A percentile compares a stretch with the other conserved stretches of the same genome.
Conservation (phyloP, 2,113 vertebrate species). For the Canis aureus region DNA sequence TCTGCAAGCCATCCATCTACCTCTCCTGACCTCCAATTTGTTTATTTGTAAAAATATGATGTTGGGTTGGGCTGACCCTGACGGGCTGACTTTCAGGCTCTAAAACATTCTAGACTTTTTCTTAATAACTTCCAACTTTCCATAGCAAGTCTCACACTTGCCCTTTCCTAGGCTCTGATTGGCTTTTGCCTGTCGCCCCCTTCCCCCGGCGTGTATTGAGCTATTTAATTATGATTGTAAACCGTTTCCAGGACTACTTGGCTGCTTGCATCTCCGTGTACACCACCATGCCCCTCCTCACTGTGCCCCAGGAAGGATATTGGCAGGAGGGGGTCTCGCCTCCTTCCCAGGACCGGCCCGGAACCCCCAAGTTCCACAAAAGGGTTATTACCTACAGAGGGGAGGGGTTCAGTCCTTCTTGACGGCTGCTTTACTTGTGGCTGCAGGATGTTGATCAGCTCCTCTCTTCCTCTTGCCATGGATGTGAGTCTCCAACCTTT, state of each 20-base stretch:
- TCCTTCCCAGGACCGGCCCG: neutral
- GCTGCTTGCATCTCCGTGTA: neutral
- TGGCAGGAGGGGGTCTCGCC: neutral
- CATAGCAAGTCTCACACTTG: neutral
- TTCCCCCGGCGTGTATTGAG: neutral
- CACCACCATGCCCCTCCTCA: neutral
- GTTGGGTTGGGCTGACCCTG: neutral
- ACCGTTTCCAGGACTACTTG: neutral
- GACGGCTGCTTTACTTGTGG: neutral
- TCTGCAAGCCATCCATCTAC: neutral
- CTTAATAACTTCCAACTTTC: neutral
- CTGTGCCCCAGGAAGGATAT: neutral
- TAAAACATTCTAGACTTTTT: constrained; percentile 38
- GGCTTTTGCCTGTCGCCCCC: neutral
- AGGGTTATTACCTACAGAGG: neutral
- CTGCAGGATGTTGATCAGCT: neutral
- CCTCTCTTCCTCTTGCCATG: neutral
- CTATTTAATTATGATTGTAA: neutral
- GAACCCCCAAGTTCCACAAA: neutral
- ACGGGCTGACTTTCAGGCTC: neutral
- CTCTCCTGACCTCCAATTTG: neutral
- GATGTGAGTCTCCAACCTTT: neutral
- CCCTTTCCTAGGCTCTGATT: neutral
- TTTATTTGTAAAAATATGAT: constrained; percentile 11
- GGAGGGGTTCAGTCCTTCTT: neutral